phyloP scores from a whole-genome alignment of 1,140 invertebrate genomes.

The Euwallacea fornicatus region DNA sequence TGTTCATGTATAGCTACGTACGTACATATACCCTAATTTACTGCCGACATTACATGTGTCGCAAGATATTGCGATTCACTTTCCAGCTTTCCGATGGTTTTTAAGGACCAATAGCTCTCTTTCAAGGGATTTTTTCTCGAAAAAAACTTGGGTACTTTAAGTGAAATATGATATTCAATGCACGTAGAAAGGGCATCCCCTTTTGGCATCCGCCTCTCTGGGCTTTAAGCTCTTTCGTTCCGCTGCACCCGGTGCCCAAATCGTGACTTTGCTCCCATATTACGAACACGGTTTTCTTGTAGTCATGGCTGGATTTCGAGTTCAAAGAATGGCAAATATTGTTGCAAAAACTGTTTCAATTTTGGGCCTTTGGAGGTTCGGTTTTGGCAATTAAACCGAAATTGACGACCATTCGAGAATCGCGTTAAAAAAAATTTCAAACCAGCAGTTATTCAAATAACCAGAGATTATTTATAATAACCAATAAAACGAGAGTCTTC shows the following conservation, averaged over 20 bases:
- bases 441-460: conserved; percentile 14
- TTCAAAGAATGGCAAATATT: not conserved
- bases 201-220: conserved; percentile 1
- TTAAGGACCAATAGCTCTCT: too few species aligned
- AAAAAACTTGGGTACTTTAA: conserved; percentile 21
- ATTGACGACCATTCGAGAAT: conserved; percentile 15
- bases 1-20: too few species aligned
- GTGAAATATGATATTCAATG: conserved; percentile 32
- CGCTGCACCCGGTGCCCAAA: conserved; percentile 20
- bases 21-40: too few species aligned
- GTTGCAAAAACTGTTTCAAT: not conserved
- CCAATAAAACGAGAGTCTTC: conserved; percentile 24
- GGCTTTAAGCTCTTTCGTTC: conserved; percentile 6
- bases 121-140: too few species aligned
- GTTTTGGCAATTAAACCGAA: not conserved
- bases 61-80: too few species aligned
- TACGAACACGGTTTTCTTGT: conserved; percentile 14
- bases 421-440: conserved; percentile 25
- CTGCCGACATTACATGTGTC: too few species aligned
- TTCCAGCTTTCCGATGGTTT: too few species aligned
- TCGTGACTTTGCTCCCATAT: conserved; percentile 25
- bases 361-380: not conserved
- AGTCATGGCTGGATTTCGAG: not conserved
- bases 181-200: conserved; percentile 19
- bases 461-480: conserved; percentile 26